Evolutionary conservation across 2,113 vertebrate species (phyloP).

Genomic region (Aix galericulata): DNA sequence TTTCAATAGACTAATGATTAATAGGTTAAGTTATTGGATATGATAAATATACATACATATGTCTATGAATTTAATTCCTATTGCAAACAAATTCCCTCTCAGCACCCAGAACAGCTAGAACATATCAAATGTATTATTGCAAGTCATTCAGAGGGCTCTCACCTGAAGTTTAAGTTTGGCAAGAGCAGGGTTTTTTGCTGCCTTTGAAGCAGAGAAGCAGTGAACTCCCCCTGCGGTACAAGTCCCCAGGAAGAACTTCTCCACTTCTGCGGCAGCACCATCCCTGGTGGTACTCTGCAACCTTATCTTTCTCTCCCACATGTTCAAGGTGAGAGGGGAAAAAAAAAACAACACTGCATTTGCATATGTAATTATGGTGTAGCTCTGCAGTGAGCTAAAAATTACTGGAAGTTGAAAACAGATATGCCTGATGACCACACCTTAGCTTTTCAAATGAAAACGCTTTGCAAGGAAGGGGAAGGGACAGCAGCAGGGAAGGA

Average conservation of each 20-base stretch:
- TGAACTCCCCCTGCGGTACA: background rate
- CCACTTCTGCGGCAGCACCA: background rate
- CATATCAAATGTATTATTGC: background rate
- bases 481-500: slow-evolving; percentile 68
- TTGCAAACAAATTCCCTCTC: background rate
- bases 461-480: slow-evolving; percentile 55
- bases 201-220: background rate
- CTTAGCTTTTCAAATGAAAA: slow-evolving; percentile 65
- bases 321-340: slow-evolving; percentile 30
- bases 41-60: background rate
- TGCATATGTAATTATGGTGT: slow-evolving; percentile 58
- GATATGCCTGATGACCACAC: slow-evolving; percentile 58
- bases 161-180: background rate
- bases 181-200: background rate
- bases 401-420: slow-evolving; percentile 69
- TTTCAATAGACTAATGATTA: background rate
- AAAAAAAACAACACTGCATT: background rate
- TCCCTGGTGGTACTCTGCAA: background rate
- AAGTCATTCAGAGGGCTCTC: background rate
- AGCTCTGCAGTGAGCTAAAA: slow-evolving; percentile 51
- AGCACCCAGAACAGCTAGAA: background rate
- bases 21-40: background rate
- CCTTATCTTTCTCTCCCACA: slow-evolving; percentile 57
- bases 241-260: background rate
- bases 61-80: background rate